These are phyloP conservation scores for Macrosoma leucophasiata DNA, from an alignment of 2,888 invertebrate species.

Conservation along the genomic window DNA sequence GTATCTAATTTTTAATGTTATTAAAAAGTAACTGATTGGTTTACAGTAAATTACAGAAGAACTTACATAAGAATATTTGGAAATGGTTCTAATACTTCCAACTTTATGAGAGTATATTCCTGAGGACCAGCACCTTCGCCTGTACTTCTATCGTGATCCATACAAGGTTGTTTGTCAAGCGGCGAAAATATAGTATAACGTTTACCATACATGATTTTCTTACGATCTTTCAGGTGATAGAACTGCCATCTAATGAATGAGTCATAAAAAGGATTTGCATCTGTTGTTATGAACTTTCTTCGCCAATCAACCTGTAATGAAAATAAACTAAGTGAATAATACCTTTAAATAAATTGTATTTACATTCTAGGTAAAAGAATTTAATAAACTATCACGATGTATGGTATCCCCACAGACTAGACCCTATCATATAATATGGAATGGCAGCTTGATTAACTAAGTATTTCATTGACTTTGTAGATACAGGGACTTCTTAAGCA, in stretches of 20 bases:
- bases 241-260: conserved; percentile 99
- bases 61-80: conserved; percentile 81
- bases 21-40: too few relatives aligned
- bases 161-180: conserved; percentile 97
- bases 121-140: conserved; percentile 99
- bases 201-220: conserved; percentile 97
- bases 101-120: conserved; percentile 97
- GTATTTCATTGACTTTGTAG: too few relatives aligned
- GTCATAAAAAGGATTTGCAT: conserved; percentile 97
- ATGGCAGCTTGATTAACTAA: too few relatives aligned
- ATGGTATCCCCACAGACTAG: too few relatives aligned
- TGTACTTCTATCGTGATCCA: conserved; percentile 98
- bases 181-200: conserved; percentile 97
- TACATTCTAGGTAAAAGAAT: too few relatives aligned
- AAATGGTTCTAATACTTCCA: conserved; percentile 86
- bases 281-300: conserved; percentile 98
- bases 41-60: too few relatives aligned
- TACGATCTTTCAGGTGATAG: conserved; percentile 85
- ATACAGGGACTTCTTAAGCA: too few relatives aligned
- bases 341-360: too few relatives aligned
- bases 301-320: conserved; percentile 93
- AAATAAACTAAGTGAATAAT: conserved; percentile 18
- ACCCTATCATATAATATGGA: too few relatives aligned
- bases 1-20: too few relatives aligned
- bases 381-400: too few relatives aligned